phyloP scores from a whole-genome alignment of 2,797 vertebrate species.

The Ceyx erithaca region DNA sequence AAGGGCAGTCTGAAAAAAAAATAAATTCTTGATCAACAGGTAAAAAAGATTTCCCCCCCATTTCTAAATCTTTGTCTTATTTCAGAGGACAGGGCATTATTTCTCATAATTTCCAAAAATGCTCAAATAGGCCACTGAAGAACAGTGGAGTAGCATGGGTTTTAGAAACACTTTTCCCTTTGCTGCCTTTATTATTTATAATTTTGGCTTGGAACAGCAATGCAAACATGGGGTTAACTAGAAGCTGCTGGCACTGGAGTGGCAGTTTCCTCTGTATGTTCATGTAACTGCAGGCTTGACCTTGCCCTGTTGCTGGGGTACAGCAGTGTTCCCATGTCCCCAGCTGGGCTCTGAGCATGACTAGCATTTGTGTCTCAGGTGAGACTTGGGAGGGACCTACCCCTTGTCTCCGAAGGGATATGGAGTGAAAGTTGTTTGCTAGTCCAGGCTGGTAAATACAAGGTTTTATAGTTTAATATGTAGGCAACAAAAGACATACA shows the following conservation, averaged over 20 bases:
- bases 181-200: not conserved
- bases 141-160: not conserved
- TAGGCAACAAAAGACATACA: not conserved
- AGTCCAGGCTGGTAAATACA: not conserved
- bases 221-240: not conserved
- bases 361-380: not conserved
- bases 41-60: not conserved
- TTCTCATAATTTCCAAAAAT: not conserved
- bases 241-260: not conserved
- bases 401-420: not conserved
- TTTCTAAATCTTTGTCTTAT: not conserved
- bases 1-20: conserved; percentile 12
- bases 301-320: not conserved
- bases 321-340: not conserved
- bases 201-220: not conserved
- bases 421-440: not conserved
- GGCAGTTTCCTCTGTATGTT: not conserved
- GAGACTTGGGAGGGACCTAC: not conserved
- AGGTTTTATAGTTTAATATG: not conserved
- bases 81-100: not conserved
- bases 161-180: not conserved
- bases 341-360: not conserved
- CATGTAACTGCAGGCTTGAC: not conserved
- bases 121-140: not conserved
- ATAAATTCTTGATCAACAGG: conserved; percentile 6